Evolutionary conservation across 37 sponge, comb jelly and placozoan genomes (phyloP), one percentile per base, ranked within the genome.

Genomic region (Oscarella lobularis): DNA sequence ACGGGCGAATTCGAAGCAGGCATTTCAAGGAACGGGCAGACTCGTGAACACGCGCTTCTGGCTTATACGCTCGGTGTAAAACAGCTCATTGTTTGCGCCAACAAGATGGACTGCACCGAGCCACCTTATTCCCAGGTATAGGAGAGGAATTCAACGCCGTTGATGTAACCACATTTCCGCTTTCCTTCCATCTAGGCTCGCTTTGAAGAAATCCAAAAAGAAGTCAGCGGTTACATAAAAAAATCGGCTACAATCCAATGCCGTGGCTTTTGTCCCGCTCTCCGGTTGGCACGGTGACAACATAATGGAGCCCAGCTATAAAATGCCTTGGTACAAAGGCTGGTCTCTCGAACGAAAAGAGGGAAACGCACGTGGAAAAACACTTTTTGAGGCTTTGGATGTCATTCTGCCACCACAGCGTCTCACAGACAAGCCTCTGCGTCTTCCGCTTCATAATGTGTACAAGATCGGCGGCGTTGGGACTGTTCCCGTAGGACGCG

Each of bases 401-500:
- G 66, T 81, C 55, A 94, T 98, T 36, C 72, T 84, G 31, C 87
- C 91, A 9, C 99, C 99, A 5, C 38, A 67, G 33, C 87, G 99
- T 70, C 99, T 92, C 20, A 85, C 87, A 3, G 92, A 86, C 77
- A 98, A 98, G 76, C 87, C 99, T 1, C 88, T 98, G 38, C 72
- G 99, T 35, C 80, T 98, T 27, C 99, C 99, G 33, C 90, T 98
- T 1, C 99, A 98, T 74, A 95, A 98, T 75, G 99, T 98, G 41
- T 98, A 98, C 95, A 98, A 98, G 90, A 98, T 98, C 36, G 92
- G 95, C 72, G 98, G 99, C 66, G 93, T 98, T 76, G 99, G 99
- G 20, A 98, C 99, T 33, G 99, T 98, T 20, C 99, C 99, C 31
- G 99, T 98, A 1, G 99, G 99, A n/a, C 91, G 99, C 72, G 95